Percentiles rank a stretch among this genome's conserved stretches.
Evolutionary conservation across 1,140 invertebrate species (phyloP).

Genomic region (Macrobrachium rosenbergii): DNA sequence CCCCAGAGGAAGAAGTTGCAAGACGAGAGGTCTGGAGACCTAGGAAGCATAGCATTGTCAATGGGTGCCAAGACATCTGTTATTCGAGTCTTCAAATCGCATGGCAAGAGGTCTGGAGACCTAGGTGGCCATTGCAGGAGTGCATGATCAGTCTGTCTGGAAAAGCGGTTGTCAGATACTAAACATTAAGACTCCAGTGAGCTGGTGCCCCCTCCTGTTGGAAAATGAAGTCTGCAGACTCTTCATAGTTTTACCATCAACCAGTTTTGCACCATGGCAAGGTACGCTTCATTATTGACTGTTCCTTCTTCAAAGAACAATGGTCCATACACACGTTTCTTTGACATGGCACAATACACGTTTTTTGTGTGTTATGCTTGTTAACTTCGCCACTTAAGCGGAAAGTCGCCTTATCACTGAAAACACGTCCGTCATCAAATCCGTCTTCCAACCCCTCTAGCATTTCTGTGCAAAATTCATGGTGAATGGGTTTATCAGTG

Average conservation of each 20-base stretch:
- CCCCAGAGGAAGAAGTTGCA: conserved; percentile 30
- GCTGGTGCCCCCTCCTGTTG: background rate
- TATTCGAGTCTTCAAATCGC: background rate
- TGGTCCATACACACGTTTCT: background rate
- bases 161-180: background rate
- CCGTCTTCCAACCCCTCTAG: background rate
- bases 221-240: conserved; percentile 6
- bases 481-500: background rate
- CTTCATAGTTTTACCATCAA: background rate
- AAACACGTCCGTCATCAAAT: background rate
- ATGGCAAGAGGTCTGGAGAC: background rate
- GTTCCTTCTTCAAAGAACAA: background rate
- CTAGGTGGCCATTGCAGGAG: background rate
- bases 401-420: conserved; percentile 16
- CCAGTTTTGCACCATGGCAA: background rate
- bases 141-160: conserved; percentile 10
- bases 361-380: conserved; percentile 2
- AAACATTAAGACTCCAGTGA: background rate
- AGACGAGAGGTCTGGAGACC: background rate
- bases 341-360: conserved; percentile 23
- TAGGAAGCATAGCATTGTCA: background rate
- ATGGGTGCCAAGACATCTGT: background rate
- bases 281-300: background rate
- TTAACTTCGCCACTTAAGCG: conserved; percentile 1
- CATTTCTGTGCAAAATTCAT: background rate